These are phyloP conservation scores for Rhagoletis pomonella DNA, from an alignment of 1,140 invertebrate species.

Conservation along the genomic window DNA sequence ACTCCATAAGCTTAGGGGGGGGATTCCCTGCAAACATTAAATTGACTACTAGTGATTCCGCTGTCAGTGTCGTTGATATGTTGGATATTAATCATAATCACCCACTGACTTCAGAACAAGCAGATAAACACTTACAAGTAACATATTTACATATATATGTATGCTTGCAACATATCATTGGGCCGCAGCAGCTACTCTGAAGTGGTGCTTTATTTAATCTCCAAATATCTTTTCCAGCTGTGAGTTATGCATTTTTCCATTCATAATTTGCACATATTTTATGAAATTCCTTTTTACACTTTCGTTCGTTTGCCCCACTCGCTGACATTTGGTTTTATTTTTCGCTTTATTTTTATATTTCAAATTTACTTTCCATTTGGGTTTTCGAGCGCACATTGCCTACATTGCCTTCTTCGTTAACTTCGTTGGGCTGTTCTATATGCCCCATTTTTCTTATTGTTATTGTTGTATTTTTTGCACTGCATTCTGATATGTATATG, in stretches of 20 bases:
- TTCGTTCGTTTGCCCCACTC: not conserved
- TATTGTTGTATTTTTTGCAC: too few relatives aligned
- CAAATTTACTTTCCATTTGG: not conserved
- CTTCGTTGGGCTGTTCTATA: not conserved
- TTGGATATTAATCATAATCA: conserved; percentile 49
- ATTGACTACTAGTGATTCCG: not conserved
- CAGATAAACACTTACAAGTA: not conserved
- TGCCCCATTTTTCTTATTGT: too few relatives aligned
- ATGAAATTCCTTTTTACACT: not conserved
- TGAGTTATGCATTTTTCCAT: conserved; percentile 14
- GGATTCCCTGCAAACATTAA: conserved; percentile 27
- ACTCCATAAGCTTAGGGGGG: not conserved
- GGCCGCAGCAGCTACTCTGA: not conserved
- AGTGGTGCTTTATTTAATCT: not conserved
- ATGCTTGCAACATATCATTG: not conserved
- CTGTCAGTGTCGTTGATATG: conserved; percentile 24
- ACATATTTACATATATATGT: not conserved
- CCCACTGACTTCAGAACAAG: conserved; percentile 13
- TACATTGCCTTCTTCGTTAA: not conserved
- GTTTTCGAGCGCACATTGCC: not conserved
- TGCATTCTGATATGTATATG: too few relatives aligned
- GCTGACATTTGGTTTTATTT: not conserved
- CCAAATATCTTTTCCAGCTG: not conserved
- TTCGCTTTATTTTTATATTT: not conserved
- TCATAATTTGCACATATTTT: not conserved